Conservation (phyloP, 2,113 vertebrate genomes). For the Prionailurus viverrinus region DNA sequence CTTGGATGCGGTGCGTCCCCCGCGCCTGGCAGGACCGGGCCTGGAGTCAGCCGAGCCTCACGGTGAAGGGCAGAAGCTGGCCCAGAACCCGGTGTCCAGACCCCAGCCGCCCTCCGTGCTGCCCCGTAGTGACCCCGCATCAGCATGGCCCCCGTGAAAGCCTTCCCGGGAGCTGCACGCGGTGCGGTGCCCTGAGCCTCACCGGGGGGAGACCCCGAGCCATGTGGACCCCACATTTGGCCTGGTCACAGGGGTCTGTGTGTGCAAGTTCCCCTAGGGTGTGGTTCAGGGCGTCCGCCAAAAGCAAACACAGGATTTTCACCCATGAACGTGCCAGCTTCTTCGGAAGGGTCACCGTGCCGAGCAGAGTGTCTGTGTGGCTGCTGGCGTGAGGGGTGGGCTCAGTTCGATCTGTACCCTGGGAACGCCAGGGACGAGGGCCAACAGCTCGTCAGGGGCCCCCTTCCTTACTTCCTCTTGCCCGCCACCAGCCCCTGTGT, state of each 20-base stretch:
- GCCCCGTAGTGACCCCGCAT: neutral
- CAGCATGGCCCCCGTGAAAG: fast-evolving
- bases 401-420: neutral
- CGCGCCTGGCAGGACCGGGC: fast-evolving
- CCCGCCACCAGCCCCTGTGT: neutral
- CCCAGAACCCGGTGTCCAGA: fast-evolving
- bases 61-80: neutral
- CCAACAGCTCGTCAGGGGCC: fast-evolving
- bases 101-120: neutral
- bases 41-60: fast-evolving
- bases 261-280: neutral
- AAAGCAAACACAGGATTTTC: neutral
- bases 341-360: neutral
- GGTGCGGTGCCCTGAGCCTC: fast-evolving
- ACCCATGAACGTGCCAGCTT: neutral
- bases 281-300: neutral
- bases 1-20: fast-evolving
- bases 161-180: neutral
- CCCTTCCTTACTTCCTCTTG: neutral
- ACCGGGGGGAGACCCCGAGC: fast-evolving
- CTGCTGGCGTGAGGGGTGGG: fast-evolving
- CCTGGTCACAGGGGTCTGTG: neutral
- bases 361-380: no score
- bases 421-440: neutral
- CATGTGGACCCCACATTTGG: neutral